Percentiles rank a stretch among this genome's conserved stretches.
phyloP scores from a whole-genome alignment of 2,888 invertebrate genomes.

The Dromius quadrimaculatus region DNA sequence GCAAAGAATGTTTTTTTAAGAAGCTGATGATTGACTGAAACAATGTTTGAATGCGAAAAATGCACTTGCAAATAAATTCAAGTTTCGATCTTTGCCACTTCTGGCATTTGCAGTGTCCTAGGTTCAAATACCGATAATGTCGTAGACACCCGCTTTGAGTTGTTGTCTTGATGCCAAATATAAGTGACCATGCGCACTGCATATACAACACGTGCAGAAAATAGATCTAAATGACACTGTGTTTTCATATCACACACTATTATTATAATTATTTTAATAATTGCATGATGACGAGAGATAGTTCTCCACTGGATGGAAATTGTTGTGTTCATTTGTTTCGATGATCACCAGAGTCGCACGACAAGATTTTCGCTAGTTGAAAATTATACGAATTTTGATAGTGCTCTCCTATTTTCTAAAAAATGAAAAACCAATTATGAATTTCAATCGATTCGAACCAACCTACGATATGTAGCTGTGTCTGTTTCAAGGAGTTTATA shows the following conservation, averaged over 20 bases:
- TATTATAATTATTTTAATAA: slow-evolving; percentile 8
- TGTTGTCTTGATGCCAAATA: slow-evolving; percentile 26
- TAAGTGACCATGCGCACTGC: background rate
- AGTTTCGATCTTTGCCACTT: slow-evolving; percentile 6
- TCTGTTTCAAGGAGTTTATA: no score
- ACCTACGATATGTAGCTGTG: no score
- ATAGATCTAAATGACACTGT: slow-evolving; percentile 7
- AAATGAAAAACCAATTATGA: no score
- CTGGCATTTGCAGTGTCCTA: slow-evolving; percentile 7
- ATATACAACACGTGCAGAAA: slow-evolving; percentile 28
- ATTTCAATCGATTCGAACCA: no score
- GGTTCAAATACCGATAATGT: slow-evolving; percentile 39
- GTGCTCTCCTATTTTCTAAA: no score
- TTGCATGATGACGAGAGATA: background rate
- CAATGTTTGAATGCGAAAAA: slow-evolving; percentile 17
- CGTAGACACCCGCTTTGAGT: slow-evolving; percentile 30
- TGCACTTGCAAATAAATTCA: slow-evolving; percentile 3
- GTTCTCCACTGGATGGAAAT: background rate
- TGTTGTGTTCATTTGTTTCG: slow-evolving; percentile 3
- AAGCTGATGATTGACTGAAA: slow-evolving; percentile 3
- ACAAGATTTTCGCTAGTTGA: no score
- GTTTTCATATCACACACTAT: slow-evolving; percentile 3
- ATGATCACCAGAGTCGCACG: no score
- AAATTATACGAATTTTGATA: no score
- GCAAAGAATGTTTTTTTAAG: background rate